These are phyloP conservation scores for Diadegma fenestrale DNA, from an alignment of 2,888 invertebrate species.

Conservation along the genomic window DNA sequence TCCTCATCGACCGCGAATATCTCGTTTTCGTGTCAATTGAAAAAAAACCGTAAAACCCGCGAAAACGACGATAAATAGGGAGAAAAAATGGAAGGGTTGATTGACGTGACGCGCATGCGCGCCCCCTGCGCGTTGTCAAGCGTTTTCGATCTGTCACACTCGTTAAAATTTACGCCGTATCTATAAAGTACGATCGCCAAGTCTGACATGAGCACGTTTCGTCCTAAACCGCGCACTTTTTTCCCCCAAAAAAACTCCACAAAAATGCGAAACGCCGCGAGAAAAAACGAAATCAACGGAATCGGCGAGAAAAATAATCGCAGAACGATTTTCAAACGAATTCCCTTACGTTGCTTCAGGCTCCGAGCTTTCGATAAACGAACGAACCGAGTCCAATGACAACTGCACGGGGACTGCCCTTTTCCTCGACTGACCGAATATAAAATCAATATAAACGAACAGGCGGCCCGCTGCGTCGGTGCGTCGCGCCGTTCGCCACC, in stretches of 20 bases:
- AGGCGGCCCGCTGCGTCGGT: slow-evolving; percentile 70
- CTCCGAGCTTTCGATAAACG: slow-evolving; percentile 11
- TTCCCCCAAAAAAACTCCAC: neutral
- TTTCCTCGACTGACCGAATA: slow-evolving; percentile 59
- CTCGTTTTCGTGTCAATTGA: neutral
- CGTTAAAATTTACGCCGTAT: slow-evolving; percentile 6
- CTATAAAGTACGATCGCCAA: neutral
- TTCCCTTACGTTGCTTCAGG: slow-evolving; percentile 20
- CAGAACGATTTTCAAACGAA: neutral
- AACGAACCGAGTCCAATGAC: slow-evolving; percentile 61
- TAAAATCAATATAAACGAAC: slow-evolving; percentile 72
- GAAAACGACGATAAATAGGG: neutral
- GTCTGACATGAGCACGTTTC: neutral
- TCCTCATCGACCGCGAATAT: neutral
- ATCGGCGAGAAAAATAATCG: neutral
- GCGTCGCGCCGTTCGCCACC: slow-evolving; percentile 63
- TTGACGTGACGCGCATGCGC: neutral
- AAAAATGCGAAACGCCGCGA: neutral
- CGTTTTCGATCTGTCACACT: neutral
- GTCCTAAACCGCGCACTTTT: neutral
- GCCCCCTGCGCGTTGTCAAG: neutral
- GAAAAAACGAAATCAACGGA: neutral
- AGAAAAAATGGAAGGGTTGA: neutral
- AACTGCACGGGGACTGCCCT: slow-evolving; percentile 65
- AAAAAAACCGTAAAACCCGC: neutral